A percentile compares a stretch with the other conserved stretches of the same genome.
Evolutionary conservation across 2,888 invertebrate genomes (phyloP).

Genomic region (Catocala fraxini): DNA sequence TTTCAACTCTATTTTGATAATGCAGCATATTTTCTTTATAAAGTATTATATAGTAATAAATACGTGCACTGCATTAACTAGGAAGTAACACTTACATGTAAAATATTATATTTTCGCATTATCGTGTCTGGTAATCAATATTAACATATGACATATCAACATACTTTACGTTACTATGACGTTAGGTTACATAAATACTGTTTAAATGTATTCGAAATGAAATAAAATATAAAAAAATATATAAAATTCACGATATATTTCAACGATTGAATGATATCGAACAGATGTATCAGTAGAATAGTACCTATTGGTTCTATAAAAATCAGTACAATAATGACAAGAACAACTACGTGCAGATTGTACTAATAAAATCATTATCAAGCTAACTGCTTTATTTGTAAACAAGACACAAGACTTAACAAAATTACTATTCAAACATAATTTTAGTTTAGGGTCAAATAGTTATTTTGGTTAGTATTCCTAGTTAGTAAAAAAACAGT

Average conservation of each 20-base stretch:
- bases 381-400: constrained; percentile 6
- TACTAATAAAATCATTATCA: neutral
- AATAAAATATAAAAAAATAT: too few species aligned
- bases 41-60: neutral
- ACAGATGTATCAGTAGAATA: too few species aligned
- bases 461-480: too few species aligned
- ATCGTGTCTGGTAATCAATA: constrained; percentile 10
- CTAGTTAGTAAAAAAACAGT: neutral
- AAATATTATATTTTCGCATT: constrained; percentile 5
- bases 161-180: neutral
- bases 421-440: too few species aligned
- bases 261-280: too few species aligned
- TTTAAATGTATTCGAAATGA: neutral
- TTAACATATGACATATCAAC: constrained; percentile 1
- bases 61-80: neutral
- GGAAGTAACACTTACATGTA: neutral
- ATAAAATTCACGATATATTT: neutral
- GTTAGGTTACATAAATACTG: neutral
- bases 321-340: neutral
- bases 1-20: too few species aligned
- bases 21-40: neutral
- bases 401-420: neutral
- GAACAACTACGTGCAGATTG: constrained; percentile 2
- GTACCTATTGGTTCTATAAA: too few species aligned
- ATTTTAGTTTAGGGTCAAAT: too few species aligned